A percentile compares a stretch with the other conserved stretches of the same genome.
These are phyloP conservation scores for Achroia grisella DNA, from an alignment of 1,140 invertebrate genomes.

Conservation along the genomic window DNA sequence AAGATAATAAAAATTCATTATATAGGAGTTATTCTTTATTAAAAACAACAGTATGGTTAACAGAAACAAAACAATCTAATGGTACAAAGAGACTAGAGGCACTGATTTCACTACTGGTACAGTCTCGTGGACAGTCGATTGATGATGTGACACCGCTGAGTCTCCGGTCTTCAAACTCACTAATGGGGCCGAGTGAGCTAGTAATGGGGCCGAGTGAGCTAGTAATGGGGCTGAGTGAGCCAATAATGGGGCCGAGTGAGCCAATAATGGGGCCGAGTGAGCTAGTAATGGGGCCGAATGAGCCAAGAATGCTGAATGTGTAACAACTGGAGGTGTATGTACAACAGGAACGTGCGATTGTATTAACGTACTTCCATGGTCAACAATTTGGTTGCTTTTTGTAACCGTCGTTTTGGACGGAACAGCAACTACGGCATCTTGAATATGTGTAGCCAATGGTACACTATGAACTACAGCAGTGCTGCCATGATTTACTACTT, in stretches of 20 bases:
- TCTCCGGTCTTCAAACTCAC: constrained; percentile 37
- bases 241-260: constrained; percentile 52
- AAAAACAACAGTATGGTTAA: not conserved
- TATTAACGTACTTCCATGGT: constrained; percentile 40
- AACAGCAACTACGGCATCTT: constrained; percentile 53
- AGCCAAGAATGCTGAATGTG: too few species aligned
- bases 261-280: constrained; percentile 53
- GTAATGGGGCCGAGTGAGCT: constrained; percentile 32
- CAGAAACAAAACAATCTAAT: not conserved
- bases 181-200: constrained; percentile 35
- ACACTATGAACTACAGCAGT: constrained; percentile 50
- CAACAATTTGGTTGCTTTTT: constrained; percentile 38
- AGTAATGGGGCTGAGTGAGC: constrained; percentile 45
- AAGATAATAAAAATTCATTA: too few species aligned
- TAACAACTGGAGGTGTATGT: constrained; percentile 38
- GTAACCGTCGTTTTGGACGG: constrained; percentile 41
- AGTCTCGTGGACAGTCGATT: constrained; percentile 45
- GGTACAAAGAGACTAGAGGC: constrained; percentile 20
- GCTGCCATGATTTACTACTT: constrained; percentile 52
- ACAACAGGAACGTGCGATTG: constrained; percentile 26
- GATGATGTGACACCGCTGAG: constrained; percentile 43
- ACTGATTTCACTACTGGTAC: constrained; percentile 35
- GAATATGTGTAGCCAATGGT: constrained; percentile 31
- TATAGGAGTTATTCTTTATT: too few species aligned
- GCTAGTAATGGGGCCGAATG: constrained; percentile 52